Percentiles rank a stretch among this genome's conserved stretches.
Evolutionary conservation across 2,888 invertebrate genomes (phyloP).

Genomic region (Eilema depressum): DNA sequence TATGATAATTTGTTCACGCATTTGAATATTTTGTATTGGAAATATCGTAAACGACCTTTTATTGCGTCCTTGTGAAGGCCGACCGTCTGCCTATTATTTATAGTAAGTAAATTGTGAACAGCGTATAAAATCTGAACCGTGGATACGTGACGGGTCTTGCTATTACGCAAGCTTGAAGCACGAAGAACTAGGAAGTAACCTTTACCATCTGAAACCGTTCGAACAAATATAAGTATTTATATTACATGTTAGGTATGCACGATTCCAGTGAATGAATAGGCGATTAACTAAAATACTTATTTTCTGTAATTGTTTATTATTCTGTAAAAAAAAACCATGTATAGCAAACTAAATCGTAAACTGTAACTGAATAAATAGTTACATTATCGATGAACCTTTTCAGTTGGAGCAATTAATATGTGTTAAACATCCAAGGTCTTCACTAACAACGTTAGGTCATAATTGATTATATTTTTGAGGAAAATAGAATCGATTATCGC

Average conservation of each 20-base stretch:
- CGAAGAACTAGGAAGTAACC: conserved; percentile 81
- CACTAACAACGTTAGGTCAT: not conserved
- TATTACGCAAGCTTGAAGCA: conserved; percentile 73
- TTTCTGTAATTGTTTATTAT: conserved; percentile 48
- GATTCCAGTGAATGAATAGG: conserved; percentile 64
- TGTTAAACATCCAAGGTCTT: conserved; percentile 6
- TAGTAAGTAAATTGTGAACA: conserved; percentile 60
- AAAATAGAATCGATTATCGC: not conserved
- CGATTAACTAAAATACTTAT: conserved; percentile 52
- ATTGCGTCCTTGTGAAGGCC: conserved; percentile 81
- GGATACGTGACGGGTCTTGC: conserved; percentile 69
- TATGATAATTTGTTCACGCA: conserved; percentile 52
- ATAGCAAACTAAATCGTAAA: conserved; percentile 41
- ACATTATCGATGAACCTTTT: conserved; percentile 20
- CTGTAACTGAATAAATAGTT: conserved; percentile 34
- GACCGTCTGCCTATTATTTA: conserved; percentile 67
- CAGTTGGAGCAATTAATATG: conserved; percentile 11
- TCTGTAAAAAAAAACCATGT: conserved; percentile 51
- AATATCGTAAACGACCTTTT: conserved; percentile 63
- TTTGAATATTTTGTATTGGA: conserved; percentile 55
- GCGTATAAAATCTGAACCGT: conserved; percentile 63
- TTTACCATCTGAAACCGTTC: conserved; percentile 79
- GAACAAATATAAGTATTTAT: conserved; percentile 77
- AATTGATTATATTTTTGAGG: not conserved
- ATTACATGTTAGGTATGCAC: conserved; percentile 76